phyloP scores from a whole-genome alignment of 2,113 vertebrate species.

The Phylloscopus trochilus region DNA sequence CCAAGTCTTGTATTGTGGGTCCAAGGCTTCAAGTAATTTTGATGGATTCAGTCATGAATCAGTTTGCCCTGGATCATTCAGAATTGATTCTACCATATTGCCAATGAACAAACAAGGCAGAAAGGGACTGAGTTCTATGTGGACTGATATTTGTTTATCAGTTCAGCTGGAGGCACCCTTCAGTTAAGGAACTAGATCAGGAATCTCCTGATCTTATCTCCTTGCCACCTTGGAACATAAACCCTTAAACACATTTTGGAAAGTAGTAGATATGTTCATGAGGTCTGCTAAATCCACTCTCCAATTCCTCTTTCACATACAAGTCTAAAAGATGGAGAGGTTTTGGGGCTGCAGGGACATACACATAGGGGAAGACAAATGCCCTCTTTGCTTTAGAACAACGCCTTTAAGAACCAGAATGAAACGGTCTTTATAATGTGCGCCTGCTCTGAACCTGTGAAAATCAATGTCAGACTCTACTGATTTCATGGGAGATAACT shows the following conservation, averaged over 20 bases:
- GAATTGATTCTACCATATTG: not conserved
- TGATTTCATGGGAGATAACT: not conserved
- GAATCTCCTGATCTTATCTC: too few relatives aligned
- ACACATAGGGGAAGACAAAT: not conserved
- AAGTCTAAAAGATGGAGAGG: not conserved
- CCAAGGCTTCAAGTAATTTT: not conserved
- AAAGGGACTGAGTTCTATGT: not conserved
- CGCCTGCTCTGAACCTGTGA: not conserved
- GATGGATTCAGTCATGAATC: not conserved
- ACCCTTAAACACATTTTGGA: not conserved
- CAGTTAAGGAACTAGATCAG: not conserved
- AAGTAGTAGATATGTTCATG: not conserved
- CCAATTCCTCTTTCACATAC: not conserved
- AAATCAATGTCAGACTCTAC: not conserved
- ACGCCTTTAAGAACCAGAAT: not conserved
- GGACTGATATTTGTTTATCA: not conserved
- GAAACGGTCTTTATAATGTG: rapidly evolving
- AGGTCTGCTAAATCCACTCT: not conserved
- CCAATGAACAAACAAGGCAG: not conserved
- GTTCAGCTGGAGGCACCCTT: not conserved
- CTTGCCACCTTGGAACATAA: not conserved
- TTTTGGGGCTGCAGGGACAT: not conserved
- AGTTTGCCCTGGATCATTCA: not conserved
- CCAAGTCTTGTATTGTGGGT: not conserved
- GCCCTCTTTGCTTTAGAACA: not conserved